Base-by-base conservation (phyloP, 2,113 vertebrate species). In the Butorides virescens region DNA sequence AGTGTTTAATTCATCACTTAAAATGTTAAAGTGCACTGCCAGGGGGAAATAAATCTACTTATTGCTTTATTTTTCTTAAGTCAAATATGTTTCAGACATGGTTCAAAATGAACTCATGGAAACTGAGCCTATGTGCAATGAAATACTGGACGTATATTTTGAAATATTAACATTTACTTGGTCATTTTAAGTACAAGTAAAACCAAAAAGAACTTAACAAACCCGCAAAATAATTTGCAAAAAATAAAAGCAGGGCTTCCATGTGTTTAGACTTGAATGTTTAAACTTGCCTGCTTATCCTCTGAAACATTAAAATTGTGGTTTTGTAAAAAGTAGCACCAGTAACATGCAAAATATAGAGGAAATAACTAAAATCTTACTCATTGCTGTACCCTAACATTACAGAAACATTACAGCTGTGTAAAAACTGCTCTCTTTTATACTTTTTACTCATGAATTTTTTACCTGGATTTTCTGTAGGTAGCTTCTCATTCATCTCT, bases 21-120 rank as follows among this genome's bases (percentile, higher is more conserved):
- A 86, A 86, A 90, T 72, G 71, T 79, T 93, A 53, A 85, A 79
- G 53, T 63, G 65, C 88, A 88, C 50, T 68, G 49, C 36, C 53
- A 82, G 49, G 39, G n/a, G 77, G 70, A 88, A 94, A 94, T 75
- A 90, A 94, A 92, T 76, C 58, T 71, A 85, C 58, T 88, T 85
- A 76, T 0, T 65, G 26, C 44, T 95, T 90, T 86, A 37, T 58
- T 92, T 77, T 88, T 86, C 71, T 67, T 88, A 59, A 44, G 61
- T 50, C 47, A 82, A 73, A 17, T 56, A 46, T 56, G 47, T 85
- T 94, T 89, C 77, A 81, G 73, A 81, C 32, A 50, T 26, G 37
- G 56, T 52, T 93, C 42, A 90, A 82, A 81, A 93, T 67, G 10
- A 90, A 72, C 39, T 90, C 44, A 67, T 19, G 52, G 22, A 84